Conservation (phyloP, 1,140 invertebrate genomes). For the Heliconius congener region DNA sequence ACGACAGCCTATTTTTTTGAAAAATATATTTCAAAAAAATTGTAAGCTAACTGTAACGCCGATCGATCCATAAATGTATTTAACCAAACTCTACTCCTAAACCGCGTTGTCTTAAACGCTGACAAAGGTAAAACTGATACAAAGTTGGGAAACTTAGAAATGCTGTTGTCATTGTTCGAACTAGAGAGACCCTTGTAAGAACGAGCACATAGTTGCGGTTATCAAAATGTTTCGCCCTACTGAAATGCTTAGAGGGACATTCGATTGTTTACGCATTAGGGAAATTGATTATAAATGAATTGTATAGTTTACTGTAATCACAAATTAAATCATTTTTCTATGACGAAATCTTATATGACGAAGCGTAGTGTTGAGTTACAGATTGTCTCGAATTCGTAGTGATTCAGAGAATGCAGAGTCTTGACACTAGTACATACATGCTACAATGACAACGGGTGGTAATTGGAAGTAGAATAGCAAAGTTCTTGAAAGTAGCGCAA, state of each 20-base stretch:
- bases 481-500: too few species aligned
- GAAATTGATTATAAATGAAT: not conserved
- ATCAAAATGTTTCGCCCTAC: slow-evolving; percentile 25
- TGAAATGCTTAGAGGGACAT: not conserved
- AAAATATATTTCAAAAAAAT: too few species aligned
- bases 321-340: too few species aligned
- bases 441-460: too few species aligned
- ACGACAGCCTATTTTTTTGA: too few species aligned
- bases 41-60: not conserved
- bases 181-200: slow-evolving; percentile 32
- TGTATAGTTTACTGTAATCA: not conserved
- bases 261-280: not conserved
- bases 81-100: slow-evolving; percentile 9
- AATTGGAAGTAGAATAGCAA: not conserved
- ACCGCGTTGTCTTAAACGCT: slow-evolving; percentile 24
- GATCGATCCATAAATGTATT: not conserved
- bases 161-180: slow-evolving; percentile 30
- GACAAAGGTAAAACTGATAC: slow-evolving; percentile 34
- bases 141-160: slow-evolving; percentile 33
- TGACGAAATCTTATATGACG: too few species aligned
- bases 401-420: too few species aligned
- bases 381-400: too few species aligned
- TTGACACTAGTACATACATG: too few species aligned
- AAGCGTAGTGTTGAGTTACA: too few species aligned
- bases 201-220: slow-evolving; percentile 32